phyloP scores from a whole-genome alignment of 2,888 invertebrate species.

The Diarsia dahlii region DNA sequence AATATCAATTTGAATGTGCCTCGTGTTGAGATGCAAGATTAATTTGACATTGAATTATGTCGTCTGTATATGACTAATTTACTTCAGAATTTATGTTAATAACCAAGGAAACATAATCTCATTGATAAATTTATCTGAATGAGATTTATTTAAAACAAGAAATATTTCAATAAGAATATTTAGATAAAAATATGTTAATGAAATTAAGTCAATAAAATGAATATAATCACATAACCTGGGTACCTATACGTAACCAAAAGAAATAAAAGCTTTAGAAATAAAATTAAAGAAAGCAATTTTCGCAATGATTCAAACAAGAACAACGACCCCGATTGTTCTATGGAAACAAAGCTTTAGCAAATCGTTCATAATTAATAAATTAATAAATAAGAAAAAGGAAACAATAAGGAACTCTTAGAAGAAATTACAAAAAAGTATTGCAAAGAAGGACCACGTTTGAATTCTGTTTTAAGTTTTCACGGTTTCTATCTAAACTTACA shows the following conservation, averaged over 20 bases:
- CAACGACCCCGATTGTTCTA: slow-evolving; percentile 22
- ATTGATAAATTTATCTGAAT: slow-evolving; percentile 36
- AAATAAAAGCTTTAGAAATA: neutral
- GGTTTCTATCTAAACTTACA: no score
- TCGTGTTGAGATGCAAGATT: neutral
- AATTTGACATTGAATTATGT: slow-evolving; percentile 34
- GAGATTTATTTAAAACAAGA: neutral
- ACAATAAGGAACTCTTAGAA: slow-evolving; percentile 22
- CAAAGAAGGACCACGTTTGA: slow-evolving; percentile 9
- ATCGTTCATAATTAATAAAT: slow-evolving; percentile 9
- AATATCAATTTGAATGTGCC: neutral
- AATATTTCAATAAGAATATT: no score
- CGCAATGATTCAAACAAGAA: slow-evolving; percentile 3
- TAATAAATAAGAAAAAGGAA: slow-evolving; percentile 25
- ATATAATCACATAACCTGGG: neutral
- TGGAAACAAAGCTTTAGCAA: slow-evolving; percentile 31
- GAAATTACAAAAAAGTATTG: neutral
- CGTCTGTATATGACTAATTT: neutral
- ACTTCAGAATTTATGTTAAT: slow-evolving; percentile 15
- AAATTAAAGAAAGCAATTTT: slow-evolving; percentile 29
- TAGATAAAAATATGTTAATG: neutral
- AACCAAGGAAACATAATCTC: slow-evolving; percentile 12
- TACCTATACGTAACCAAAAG: neutral
- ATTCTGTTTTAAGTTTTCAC: neutral
- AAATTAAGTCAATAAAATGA: neutral